Conservation (phyloP, 2,797 vertebrate species). For the Urosaurus nigricauda region DNA sequence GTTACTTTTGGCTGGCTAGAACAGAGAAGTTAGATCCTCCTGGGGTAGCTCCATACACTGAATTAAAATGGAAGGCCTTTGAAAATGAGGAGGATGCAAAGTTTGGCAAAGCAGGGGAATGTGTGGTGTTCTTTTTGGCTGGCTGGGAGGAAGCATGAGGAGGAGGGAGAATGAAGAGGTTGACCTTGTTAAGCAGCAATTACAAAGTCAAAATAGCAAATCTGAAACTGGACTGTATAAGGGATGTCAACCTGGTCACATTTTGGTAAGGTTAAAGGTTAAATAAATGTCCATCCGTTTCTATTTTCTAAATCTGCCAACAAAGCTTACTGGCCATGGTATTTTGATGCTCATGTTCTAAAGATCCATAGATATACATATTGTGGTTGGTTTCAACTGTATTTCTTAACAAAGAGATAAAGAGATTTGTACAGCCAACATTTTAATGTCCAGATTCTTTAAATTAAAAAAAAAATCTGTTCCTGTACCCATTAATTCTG, state of each 20-base stretch:
- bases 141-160: no score
- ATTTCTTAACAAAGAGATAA: not conserved
- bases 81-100: no score
- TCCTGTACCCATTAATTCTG: not conserved
- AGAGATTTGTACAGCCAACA: not conserved
- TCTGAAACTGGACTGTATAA: no score
- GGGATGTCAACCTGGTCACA: conserved; percentile 9
- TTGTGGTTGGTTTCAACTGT: not conserved
- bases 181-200: no score
- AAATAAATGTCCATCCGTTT: not conserved
- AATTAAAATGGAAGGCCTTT: no score
- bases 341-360: not conserved
- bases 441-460: not conserved
- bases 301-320: not conserved
- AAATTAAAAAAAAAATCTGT: not conserved
- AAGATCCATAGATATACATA: not conserved
- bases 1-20: no score
- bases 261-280: not conserved
- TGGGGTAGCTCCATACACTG: no score
- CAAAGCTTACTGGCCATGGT: not conserved
- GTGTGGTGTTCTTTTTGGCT: no score
- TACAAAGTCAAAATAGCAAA: no score
- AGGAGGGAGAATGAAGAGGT: no score
- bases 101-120: no score
- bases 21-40: no score